A percentile compares a stretch with the other conserved stretches of the same genome.
Evolutionary conservation across 1,140 invertebrate genomes (phyloP).

Genomic region (Drosophila chauvacae): DNA sequence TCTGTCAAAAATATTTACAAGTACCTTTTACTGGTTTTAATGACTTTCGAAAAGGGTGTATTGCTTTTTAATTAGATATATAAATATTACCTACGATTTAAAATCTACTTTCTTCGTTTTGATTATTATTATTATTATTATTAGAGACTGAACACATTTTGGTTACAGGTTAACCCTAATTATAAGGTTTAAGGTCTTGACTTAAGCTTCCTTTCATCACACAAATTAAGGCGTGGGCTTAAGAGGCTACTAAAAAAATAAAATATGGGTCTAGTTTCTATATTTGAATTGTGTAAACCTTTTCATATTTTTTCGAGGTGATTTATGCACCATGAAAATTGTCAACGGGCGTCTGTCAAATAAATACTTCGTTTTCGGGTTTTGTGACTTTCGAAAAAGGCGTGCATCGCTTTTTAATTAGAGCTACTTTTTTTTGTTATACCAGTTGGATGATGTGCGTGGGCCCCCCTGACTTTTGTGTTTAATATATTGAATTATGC

Average conservation of each 20-base stretch:
- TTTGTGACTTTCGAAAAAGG: slow-evolving; percentile 61
- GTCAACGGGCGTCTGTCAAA: slow-evolving; percentile 58
- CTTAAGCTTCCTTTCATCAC: slow-evolving; percentile 21
- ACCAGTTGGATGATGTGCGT: slow-evolving; percentile 24
- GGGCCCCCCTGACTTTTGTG: slow-evolving; percentile 45
- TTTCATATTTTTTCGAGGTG: slow-evolving; percentile 20
- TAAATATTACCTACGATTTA: neutral
- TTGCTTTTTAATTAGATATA: slow-evolving; percentile 6
- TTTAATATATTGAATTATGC: slow-evolving; percentile 57
- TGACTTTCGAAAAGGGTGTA: neutral
- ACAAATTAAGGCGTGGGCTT: slow-evolving; percentile 44
- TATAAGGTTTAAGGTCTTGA: neutral
- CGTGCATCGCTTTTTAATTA: slow-evolving; percentile 68
- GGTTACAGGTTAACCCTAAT: neutral
- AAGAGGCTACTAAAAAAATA: slow-evolving; percentile 12
- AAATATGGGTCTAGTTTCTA: slow-evolving; percentile 27
- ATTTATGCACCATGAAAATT: slow-evolving; percentile 59
- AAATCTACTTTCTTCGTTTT: neutral
- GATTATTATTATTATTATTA: neutral
- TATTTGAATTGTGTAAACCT: slow-evolving; percentile 33
- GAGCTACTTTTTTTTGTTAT: slow-evolving; percentile 65
- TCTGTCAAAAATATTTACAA: slow-evolving; percentile 9
- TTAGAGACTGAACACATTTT: neutral
- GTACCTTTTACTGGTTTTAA: neutral
- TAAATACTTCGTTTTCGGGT: slow-evolving; percentile 46